Evolutionary conservation across 1,140 invertebrate genomes (phyloP).

Genomic region (Tetramorium alpestre): DNA sequence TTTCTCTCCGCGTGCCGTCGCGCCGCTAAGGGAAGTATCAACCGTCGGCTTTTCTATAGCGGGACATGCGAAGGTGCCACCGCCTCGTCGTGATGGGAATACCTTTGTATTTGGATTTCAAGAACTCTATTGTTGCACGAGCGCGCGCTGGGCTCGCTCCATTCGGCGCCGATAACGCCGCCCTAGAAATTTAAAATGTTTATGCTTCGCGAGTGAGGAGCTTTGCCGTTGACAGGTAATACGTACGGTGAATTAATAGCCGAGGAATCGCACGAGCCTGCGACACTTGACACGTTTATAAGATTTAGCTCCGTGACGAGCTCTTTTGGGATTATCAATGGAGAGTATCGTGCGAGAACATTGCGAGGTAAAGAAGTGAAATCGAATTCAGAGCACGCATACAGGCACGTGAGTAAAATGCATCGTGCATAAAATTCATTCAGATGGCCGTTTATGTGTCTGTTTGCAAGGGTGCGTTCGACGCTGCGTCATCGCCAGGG

Average conservation of each 20-base stretch:
- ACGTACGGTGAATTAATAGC: conserved; percentile 25
- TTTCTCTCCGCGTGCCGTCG: background rate
- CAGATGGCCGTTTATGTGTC: background rate
- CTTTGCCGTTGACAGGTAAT: background rate
- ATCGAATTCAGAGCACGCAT: conserved; percentile 14
- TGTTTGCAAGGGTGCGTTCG: conserved; percentile 37
- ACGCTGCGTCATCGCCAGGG: conserved; percentile 47
- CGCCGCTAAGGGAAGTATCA: conserved; percentile 52
- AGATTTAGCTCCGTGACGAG: background rate
- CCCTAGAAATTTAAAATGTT: conserved; percentile 45
- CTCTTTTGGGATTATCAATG: background rate
- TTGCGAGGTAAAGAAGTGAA: background rate
- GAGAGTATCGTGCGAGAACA: background rate
- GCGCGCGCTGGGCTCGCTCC: conserved; percentile 5
- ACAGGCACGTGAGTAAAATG: background rate
- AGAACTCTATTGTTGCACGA: conserved; percentile 58
- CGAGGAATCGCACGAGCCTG: background rate
- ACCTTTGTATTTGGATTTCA: conserved; percentile 65
- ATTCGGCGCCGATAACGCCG: conserved; percentile 41
- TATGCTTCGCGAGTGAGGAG: background rate
- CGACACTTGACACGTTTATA: background rate
- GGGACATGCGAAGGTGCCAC: conserved; percentile 53
- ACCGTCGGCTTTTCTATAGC: conserved; percentile 70
- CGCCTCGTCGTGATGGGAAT: conserved; percentile 40
- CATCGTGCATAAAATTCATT: conserved; percentile 27